A percentile compares a stretch with the other conserved stretches of the same genome.
phyloP scores from a whole-genome alignment of 2,797 vertebrate genomes.

The Artibeus lituratus region DNA sequence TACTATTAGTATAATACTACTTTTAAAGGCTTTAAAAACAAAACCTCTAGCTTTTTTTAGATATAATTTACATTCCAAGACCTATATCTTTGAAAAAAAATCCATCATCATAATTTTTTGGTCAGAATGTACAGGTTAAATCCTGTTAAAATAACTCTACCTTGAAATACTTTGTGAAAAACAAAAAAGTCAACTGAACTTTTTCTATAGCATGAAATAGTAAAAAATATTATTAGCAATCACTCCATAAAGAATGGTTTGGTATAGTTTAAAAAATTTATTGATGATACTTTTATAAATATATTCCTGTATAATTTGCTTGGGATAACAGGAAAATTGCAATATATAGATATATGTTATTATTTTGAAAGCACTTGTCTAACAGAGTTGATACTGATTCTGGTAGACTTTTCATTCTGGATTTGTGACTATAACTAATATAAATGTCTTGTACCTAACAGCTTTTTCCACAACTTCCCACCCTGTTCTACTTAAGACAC shows the following conservation, averaged over 20 bases:
- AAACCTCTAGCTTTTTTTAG: not conserved
- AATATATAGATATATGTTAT: not conserved
- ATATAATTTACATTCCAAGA: not conserved
- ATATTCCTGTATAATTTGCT: not conserved
- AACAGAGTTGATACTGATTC: not conserved
- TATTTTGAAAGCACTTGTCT: conserved; percentile 16
- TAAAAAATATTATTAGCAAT: not conserved
- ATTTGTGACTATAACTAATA: not conserved
- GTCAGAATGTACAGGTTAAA: not conserved
- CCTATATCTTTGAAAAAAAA: not conserved
- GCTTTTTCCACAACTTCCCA: not conserved
- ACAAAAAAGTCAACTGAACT: not conserved
- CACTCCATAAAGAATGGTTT: not conserved
- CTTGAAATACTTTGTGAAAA: not conserved
- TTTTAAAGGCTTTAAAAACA: not conserved
- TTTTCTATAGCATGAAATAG: not conserved
- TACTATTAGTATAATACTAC: not conserved
- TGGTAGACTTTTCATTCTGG: not conserved
- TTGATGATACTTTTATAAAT: not conserved
- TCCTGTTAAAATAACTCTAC: not conserved
- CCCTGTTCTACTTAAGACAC: not conserved
- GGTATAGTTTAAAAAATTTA: not conserved
- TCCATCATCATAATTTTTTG: not conserved
- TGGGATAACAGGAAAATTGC: not conserved
- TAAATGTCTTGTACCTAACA: not conserved